Conservation (phyloP, 92 coral and sea anemone species). For the Pocillopora meandrina region DNA sequence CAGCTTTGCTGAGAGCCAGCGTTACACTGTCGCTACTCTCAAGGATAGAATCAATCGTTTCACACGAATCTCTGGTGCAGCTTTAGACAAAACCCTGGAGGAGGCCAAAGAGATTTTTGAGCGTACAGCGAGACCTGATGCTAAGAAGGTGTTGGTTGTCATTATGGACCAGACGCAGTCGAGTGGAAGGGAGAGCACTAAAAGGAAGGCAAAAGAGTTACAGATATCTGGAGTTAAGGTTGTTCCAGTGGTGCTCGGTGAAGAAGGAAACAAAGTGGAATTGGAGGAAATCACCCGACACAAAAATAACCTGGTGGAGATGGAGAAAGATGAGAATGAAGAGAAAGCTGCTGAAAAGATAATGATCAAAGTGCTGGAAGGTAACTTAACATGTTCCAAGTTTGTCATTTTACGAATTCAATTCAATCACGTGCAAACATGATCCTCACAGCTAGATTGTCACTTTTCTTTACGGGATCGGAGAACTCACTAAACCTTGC, state of each 20-base stretch:
- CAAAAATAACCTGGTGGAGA: slow-evolving; percentile 54
- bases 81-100: slow-evolving; percentile 71
- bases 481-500: no score
- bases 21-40: slow-evolving; percentile 41
- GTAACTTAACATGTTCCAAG: slow-evolving; percentile 23
- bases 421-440: no score
- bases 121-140: slow-evolving; percentile 65
- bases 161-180: slow-evolving; percentile 69
- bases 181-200: slow-evolving; percentile 42
- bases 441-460: no score
- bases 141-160: slow-evolving; percentile 78
- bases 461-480: no score
- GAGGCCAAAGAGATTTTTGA: slow-evolving; percentile 74
- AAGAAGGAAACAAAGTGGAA: slow-evolving; percentile 53
- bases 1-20: slow-evolving; percentile 47
- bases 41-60: slow-evolving; percentile 53
- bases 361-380: slow-evolving; percentile 67
- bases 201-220: slow-evolving; percentile 45
- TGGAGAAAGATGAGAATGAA: slow-evolving; percentile 56
- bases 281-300: slow-evolving; percentile 54
- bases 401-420: no score
- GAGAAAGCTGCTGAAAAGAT: slow-evolving; percentile 66
- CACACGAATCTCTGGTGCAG: slow-evolving; percentile 55
- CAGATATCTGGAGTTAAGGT: slow-evolving; percentile 68
- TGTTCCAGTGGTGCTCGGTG: slow-evolving; percentile 81